These are phyloP conservation scores for Thinocorus orbignyianus DNA, from an alignment of 2,113 vertebrate genomes.

Conservation along the genomic window DNA sequence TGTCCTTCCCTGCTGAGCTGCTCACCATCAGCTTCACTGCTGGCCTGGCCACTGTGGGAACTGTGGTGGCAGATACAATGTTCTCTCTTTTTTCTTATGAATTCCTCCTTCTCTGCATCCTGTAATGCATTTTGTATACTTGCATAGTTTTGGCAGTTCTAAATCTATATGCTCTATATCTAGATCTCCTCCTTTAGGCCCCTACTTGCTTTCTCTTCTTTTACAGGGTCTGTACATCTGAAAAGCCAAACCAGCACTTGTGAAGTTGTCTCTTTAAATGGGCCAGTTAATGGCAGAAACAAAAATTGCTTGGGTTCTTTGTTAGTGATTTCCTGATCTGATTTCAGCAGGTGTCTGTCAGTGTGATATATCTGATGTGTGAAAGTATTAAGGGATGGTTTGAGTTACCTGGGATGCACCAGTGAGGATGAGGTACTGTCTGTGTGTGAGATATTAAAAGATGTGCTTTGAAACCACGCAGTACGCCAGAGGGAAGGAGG, in stretches of 20 bases:
- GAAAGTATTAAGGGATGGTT: background rate
- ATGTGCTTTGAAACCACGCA: background rate
- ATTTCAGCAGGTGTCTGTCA: background rate
- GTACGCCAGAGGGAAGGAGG: background rate
- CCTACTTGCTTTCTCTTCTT: background rate
- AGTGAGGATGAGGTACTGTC: too few relatives aligned
- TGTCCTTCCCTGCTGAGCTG: background rate
- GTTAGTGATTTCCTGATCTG: background rate
- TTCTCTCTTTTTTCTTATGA: background rate
- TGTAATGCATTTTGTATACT: background rate
- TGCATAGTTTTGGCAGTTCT: background rate
- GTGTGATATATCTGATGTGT: background rate
- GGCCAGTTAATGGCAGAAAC: background rate
- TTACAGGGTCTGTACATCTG: accelerated
- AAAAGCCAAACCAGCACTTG: background rate
- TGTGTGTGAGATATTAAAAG: background rate
- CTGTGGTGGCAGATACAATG: accelerated
- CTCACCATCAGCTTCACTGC: background rate
- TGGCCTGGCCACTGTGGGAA: background rate
- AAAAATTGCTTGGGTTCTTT: background rate
- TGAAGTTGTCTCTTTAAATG: background rate
- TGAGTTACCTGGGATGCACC: background rate
- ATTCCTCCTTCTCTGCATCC: background rate
- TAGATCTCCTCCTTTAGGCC: background rate
- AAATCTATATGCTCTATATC: background rate